These are phyloP conservation scores for Phalera bucephala DNA, from an alignment of 2,888 invertebrate species.

Conservation along the genomic window DNA sequence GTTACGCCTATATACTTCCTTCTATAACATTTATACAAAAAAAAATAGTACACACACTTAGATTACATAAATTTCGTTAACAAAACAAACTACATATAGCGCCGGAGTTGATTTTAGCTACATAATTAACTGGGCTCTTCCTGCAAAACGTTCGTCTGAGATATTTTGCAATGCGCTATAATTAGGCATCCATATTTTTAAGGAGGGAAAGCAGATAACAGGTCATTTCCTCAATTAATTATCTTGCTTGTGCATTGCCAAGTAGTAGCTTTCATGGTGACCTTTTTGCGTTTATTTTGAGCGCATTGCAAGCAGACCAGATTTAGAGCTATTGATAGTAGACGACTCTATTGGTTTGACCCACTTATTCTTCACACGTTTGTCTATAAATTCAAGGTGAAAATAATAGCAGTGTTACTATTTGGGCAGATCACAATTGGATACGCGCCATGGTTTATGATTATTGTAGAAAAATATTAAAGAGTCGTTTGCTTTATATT, in stretches of 20 bases:
- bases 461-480: constrained; percentile 7
- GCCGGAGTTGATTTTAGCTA: constrained; percentile 4
- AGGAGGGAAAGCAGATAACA: constrained; percentile 39
- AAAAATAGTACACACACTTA: too few relatives aligned
- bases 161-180: constrained; percentile 16
- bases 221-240: constrained; percentile 70
- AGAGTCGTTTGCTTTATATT: too few relatives aligned
- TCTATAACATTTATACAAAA: not conserved
- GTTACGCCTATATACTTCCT: too few relatives aligned
- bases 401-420: constrained; percentile 21
- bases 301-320: constrained; percentile 48
- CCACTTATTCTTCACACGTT: constrained; percentile 49
- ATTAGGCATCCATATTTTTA: constrained; percentile 16
- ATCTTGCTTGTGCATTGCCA: constrained; percentile 59
- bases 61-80: too few relatives aligned
- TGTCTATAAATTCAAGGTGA: constrained; percentile 41
- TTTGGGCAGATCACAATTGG: constrained; percentile 21
- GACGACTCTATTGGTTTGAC: constrained; percentile 59
- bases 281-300: constrained; percentile 73
- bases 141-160: constrained; percentile 7
- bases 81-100: too few relatives aligned
- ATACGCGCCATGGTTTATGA: constrained; percentile 13
- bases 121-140: constrained; percentile 2
- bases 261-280: constrained; percentile 60
- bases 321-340: constrained; percentile 43